Base-by-base conservation (phyloP, 2,888 invertebrate genomes). In the Diplolepis rosae region DNA sequence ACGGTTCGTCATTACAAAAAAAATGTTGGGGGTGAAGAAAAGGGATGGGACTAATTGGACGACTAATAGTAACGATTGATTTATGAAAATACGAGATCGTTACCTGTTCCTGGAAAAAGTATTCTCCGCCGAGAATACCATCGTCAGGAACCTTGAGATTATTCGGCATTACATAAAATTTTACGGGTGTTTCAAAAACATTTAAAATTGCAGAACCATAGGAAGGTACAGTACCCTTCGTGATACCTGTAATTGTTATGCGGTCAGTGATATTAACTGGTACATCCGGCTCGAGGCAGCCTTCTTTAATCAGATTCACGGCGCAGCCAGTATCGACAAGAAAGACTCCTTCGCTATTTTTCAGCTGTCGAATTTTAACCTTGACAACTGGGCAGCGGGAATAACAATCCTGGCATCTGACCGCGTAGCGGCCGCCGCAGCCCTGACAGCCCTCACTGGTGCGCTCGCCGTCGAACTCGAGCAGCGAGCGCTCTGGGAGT, bases 251-350 rank as follows among this genome's bases (percentile, higher is more conserved):
- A 0, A 77, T 61, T 0, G 65, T 66, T 9, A 71, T 32, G 1
- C 65, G 42, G 11, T 74, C 71, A 5, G 72, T 45, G 0, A 18
- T 39, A 5, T 56, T 61, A 1, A 74, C 50, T 1, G 68, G 48
- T 4, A 28, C 27, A 3, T 51, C 30, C 9, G 69, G 66, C n/a
- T 70, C 18, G 56, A 74, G 67, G 0, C 27, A 15, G 2, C 15
- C 18, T 1, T 61, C n/a, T 50, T 76, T 48, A 0, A 76, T 66
- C 1, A 72, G 4, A 18, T 66, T 75, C 1, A 77, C 71, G 22
- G 71, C 70, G 5, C 71, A 71, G 0, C 70, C 74, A 0, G 73
- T 75, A 30, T 75, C 73, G 1, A 32, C 54, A 3, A 54, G 54
- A 28, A 30, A 54, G 1, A 7, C 30, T 1, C 54, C 30, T 15